Base-by-base conservation (phyloP, 2,888 invertebrate genomes). In the Melieria crassipennis region DNA sequence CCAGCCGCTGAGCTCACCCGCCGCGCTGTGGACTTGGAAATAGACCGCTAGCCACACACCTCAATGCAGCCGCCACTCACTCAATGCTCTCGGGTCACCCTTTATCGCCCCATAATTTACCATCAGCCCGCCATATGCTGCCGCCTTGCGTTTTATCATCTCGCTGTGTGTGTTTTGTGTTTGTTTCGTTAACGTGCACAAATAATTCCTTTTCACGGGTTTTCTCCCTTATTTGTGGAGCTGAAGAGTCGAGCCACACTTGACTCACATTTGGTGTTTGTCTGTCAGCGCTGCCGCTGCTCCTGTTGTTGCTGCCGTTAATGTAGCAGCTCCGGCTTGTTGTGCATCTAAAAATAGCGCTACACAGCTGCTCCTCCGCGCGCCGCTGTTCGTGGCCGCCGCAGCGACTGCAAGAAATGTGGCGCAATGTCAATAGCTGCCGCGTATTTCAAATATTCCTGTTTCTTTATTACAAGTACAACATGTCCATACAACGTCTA, bases 261-360 rank as follows among this genome's bases (percentile, higher is more conserved):
- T 66, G 66, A 66, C 66, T 66, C 58, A 66, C 66, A 66, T 66
- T 66, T 66, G 58, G 66, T 66, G 4, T 13, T 13, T 13, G 66
- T 60, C 66, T 48, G 60, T 66, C 66, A 66, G 66, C 66, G 45
- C 57, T 50, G 57, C 42, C 43, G 30, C 58, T 11, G 48, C 48
- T 58, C 13, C 9, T 57, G 56, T 50, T 9, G 42, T n/a, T 45
- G 57, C 4, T 63, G 30, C 13, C 58, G 10, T 57, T 66, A 50
- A 50, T 48, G 42, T 47, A 58, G 57, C 60, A 66, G 30, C 30
- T 30, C 30, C 30, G 30, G 1, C 30, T 30, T 30, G 30, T 30
- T 66, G 57, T 66, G 48, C 43, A 48, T 10, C 66, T 66, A 66
- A 66, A 66, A 66, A 66, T 66, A 66, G 57, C 58, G 30, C 50